Percentiles rank a stretch among this genome's conserved stretches.
phyloP scores from a whole-genome alignment of 2,888 invertebrate genomes.

The Drosophila ezoana region DNA sequence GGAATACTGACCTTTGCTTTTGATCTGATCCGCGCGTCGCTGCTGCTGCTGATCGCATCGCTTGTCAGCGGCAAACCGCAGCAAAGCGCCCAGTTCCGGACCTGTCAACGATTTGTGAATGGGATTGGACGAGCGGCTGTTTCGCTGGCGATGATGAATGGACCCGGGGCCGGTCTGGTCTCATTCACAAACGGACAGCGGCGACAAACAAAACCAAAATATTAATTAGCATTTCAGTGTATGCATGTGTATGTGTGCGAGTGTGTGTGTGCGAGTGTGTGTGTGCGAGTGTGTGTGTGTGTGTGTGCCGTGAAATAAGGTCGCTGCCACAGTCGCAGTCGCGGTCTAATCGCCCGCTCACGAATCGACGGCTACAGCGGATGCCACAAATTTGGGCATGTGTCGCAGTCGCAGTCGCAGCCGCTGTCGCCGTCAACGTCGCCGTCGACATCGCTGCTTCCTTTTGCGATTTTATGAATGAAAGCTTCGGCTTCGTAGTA shows the following conservation, averaged over 20 bases:
- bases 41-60: constrained; percentile 43
- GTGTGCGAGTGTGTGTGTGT: constrained; percentile 30
- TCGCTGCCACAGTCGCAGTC: constrained; percentile 33
- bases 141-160: constrained; percentile 66
- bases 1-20: constrained; percentile 48
- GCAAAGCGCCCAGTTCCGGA: constrained; percentile 78
- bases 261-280: constrained; percentile 15
- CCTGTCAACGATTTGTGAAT: constrained; percentile 49
- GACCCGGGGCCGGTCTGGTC: constrained; percentile 56
- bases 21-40: constrained; percentile 43
- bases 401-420: constrained; percentile 51
- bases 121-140: not conserved
- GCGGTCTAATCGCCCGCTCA: constrained; percentile 71
- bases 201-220: constrained; percentile 74
- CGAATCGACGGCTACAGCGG: constrained; percentile 71
- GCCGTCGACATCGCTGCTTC: constrained; percentile 60
- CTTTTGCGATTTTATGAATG: constrained; percentile 79
- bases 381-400: constrained; percentile 79
- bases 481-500: constrained; percentile 68
- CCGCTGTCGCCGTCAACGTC: constrained; percentile 11
- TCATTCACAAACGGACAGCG: constrained; percentile 69
- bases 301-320: constrained; percentile 39
- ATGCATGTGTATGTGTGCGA: constrained; percentile 23
- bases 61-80: constrained; percentile 57
- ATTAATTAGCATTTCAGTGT: constrained; percentile 73